Evolutionary conservation across 1,140 invertebrate species (phyloP).

Genomic region (Zophobas morio): DNA sequence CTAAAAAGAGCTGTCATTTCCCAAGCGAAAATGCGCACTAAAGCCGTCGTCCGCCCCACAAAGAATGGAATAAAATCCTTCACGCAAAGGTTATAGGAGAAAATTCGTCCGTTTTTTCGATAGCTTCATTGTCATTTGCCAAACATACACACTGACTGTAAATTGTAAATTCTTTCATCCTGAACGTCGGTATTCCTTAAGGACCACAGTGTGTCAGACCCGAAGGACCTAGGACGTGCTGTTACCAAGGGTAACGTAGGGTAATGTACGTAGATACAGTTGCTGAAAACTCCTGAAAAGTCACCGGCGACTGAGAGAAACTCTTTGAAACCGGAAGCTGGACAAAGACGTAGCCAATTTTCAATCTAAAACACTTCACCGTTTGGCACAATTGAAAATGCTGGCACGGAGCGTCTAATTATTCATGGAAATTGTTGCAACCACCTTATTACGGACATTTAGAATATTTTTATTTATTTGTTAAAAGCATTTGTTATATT

Average conservation of each 20-base stretch:
- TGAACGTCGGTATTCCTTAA: constrained; percentile 47
- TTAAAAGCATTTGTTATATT: no score
- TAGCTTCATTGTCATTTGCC: constrained; percentile 52
- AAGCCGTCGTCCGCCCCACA: constrained; percentile 29
- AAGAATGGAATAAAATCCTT: constrained; percentile 41
- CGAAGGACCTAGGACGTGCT: constrained; percentile 51
- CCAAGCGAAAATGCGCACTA: constrained; percentile 31
- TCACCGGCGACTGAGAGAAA: constrained; percentile 23
- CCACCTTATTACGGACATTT: no score
- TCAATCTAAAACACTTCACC: background rate
- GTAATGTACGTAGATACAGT: constrained; percentile 52
- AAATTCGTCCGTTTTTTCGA: constrained; percentile 46
- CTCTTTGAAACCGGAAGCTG: background rate
- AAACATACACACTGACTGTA: constrained; percentile 50
- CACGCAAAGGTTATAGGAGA: constrained; percentile 39
- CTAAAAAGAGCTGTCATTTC: constrained; percentile 42
- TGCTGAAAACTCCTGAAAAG: constrained; percentile 44
- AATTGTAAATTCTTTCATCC: constrained; percentile 54
- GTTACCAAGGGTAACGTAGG: constrained; percentile 53
- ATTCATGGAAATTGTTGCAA: no score
- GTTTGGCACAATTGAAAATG: constrained; percentile 21
- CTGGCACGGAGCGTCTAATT: no score
- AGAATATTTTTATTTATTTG: no score
- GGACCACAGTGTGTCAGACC: constrained; percentile 50
- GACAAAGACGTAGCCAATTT: constrained; percentile 20